Evolutionary conservation across 1,140 invertebrate genomes (phyloP).

Genomic region (Drosophila trapezifrons): DNA sequence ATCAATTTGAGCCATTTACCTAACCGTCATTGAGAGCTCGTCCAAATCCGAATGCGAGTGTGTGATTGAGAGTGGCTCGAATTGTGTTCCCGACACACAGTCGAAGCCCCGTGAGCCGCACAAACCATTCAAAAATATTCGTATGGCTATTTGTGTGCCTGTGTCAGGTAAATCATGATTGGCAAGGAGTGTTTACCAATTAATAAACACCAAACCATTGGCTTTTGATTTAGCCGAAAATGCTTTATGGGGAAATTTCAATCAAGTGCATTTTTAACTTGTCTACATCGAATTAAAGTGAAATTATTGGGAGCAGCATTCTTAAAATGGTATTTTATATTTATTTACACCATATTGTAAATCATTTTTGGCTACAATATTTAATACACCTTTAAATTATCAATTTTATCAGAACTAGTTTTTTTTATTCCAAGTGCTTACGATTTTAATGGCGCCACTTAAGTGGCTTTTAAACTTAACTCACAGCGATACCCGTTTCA

Average conservation of each 20-base stretch:
- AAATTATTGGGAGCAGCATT: not conserved
- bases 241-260: conserved; percentile 15
- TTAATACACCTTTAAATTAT: too few relatives aligned
- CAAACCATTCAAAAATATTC: conserved; percentile 38
- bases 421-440: not conserved
- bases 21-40: conserved; percentile 56
- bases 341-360: not conserved
- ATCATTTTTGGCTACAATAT: too few relatives aligned
- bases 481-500: not conserved
- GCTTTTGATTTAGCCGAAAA: conserved; percentile 42
- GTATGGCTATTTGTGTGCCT: conserved; percentile 17
- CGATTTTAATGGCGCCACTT: conserved; percentile 1
- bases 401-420: not conserved
- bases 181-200: conserved; percentile 46
- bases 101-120: not conserved
- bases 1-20: conserved; percentile 80
- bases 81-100: conserved; percentile 42
- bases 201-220: conserved; percentile 37
- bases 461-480: not conserved
- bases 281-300: not conserved
- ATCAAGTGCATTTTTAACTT: conserved; percentile 15
- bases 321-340: not conserved
- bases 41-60: conserved; percentile 28
- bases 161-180: conserved; percentile 37
- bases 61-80: conserved; percentile 28